Conservation (phyloP, 2,888 invertebrate genomes). For the Aethes cnicana region DNA sequence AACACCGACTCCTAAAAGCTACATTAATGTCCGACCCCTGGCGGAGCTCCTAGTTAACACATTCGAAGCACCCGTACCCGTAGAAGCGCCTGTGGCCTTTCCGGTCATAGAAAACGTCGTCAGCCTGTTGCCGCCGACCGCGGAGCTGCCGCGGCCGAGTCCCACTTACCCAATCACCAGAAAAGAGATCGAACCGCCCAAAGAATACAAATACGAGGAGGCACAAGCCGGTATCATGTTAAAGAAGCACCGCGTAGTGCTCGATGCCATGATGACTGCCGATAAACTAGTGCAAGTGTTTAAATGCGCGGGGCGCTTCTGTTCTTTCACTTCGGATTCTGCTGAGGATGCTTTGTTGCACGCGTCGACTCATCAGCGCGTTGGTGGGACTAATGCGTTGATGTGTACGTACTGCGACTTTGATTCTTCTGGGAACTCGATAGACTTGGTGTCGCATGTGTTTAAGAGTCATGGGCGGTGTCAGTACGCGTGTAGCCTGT, state of each 20-base stretch:
- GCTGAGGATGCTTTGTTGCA: constrained; percentile 63
- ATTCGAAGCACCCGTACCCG: constrained; percentile 19
- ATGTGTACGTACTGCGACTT: constrained; percentile 83
- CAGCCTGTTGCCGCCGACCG: constrained; percentile 63
- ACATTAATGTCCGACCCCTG: constrained; percentile 68
- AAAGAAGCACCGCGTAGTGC: constrained; percentile 63
- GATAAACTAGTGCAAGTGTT: constrained; percentile 69
- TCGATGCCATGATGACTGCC: constrained; percentile 73
- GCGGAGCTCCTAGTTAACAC: constrained; percentile 57
- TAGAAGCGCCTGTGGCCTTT: constrained; percentile 39
- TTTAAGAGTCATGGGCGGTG: constrained; percentile 84
- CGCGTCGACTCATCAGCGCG: constrained; percentile 61
- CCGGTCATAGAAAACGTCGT: constrained; percentile 80
- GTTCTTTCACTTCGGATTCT: constrained; percentile 63
- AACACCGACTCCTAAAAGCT: constrained; percentile 40
- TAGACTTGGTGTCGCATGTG: constrained; percentile 81
- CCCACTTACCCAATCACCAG: constrained; percentile 39
- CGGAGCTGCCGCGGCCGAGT: constrained; percentile 38
- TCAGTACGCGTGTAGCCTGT: constrained; percentile 84
- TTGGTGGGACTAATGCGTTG: constrained; percentile 67
- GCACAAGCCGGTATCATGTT: constrained; percentile 59
- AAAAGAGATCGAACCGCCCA: constrained; percentile 35
- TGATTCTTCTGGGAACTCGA: constrained; percentile 55
- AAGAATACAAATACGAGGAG: constrained; percentile 57
- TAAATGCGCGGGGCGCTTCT: constrained; percentile 73